Conservation (phyloP, 2,797 vertebrate species). For the Nannoperca australis region DNA sequence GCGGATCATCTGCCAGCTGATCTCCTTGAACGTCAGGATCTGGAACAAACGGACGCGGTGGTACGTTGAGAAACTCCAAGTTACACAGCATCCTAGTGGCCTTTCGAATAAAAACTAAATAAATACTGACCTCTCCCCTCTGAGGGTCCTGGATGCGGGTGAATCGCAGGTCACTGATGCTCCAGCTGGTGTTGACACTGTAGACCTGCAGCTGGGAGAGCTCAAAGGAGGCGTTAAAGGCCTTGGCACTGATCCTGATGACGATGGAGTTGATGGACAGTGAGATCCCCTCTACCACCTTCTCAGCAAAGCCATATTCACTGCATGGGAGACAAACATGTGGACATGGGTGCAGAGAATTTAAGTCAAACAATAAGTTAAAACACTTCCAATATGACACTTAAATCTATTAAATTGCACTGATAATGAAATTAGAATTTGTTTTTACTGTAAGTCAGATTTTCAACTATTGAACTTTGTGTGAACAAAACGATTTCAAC, state of each 20-base stretch:
- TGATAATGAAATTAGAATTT: background rate
- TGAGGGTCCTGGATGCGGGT: constrained; percentile 95
- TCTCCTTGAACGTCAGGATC: constrained; percentile 99
- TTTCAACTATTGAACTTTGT: background rate
- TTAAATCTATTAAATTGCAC: background rate
- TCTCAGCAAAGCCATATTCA: constrained; percentile 99
- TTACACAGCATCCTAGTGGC: background rate
- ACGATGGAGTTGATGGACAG: constrained; percentile 97
- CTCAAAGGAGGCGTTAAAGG: constrained; percentile 99
- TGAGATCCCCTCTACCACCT: constrained; percentile 98
- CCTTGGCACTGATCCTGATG: constrained; percentile 97
- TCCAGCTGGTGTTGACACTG: constrained; percentile 98
- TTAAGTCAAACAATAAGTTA: background rate
- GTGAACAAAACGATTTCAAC: background rate
- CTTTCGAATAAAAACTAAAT: background rate
- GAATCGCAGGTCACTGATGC: constrained; percentile 90
- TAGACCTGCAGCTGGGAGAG: constrained; percentile 97
- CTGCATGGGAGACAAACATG: constrained; percentile 71
- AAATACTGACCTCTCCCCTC: constrained; percentile 90
- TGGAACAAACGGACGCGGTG: constrained; percentile 57
- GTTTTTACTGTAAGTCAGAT: background rate
- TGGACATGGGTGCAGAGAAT: background rate
- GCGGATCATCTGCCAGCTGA: constrained; percentile 99
- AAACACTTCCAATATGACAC: background rate
- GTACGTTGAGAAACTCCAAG: background rate